Base-by-base conservation (phyloP, 2,888 invertebrate genomes). In the Brachylomia viminalis region DNA sequence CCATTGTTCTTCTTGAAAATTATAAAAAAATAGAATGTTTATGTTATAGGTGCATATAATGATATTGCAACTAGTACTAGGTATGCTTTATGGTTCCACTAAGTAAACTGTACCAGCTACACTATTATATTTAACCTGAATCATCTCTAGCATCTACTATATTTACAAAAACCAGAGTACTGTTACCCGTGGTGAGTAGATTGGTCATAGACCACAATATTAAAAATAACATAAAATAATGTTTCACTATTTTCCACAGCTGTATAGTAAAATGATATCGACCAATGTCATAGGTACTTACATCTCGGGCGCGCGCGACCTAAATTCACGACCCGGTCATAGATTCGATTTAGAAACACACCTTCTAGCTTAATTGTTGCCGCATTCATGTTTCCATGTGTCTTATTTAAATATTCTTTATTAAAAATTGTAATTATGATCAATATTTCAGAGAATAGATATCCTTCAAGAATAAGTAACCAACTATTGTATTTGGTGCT, bases 321-420 rank as follows among this genome's bases (percentile, higher is more conserved):
- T 66, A 82, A 84, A 89, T 91, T 67, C 73, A 47, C 80, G 89
- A 87, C 90, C 89, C 45, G 64, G 86, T 80, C 84, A 65, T 77
- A 75, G 72, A 49, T 70, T 69, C 52, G 64, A 72, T 82, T 75
- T 82, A 82, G 82, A 87, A 84, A 82, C 80, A 81, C 56, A 75
- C 67, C 65, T 61, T 80, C 61, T 42, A 58, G 56, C 70, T 72
- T 77, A 75, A 72, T 64, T 72, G 59, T 59, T 64, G 56, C 71
- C 59, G 38, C 68, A 72, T 58, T 52, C 38, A 52, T 75, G 65
- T 67, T 69, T 49, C 7, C 7, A 65, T 65, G 52, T 72, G 30
- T 17, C 4, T 54, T 23, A 49, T 5, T 27, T n/a, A 61, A n/a
- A 65, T 80, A 27, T 47, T 52, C 0, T 62, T 79, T 15, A 20